These are phyloP conservation scores for Lochmaea crataegi DNA, from an alignment of 2,888 invertebrate genomes.

Conservation along the genomic window DNA sequence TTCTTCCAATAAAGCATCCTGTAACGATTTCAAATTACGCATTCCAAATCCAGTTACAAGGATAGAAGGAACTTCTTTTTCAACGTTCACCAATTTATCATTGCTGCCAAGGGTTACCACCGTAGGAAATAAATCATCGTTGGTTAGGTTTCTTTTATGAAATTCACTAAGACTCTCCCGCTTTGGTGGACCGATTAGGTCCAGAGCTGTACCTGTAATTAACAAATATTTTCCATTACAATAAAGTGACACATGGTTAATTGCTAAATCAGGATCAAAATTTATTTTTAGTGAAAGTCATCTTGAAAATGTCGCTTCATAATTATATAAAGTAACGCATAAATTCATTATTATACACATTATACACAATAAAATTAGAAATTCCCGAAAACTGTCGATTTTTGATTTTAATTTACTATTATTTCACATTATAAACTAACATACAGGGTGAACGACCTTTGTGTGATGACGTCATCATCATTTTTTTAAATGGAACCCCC, in stretches of 20 bases:
- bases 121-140: constrained; percentile 16
- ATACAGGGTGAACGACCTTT: too few species aligned
- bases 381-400: too few species aligned
- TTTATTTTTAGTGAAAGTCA: too few species aligned
- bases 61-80: constrained; percentile 46
- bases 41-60: constrained; percentile 58
- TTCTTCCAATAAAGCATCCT: constrained; percentile 51
- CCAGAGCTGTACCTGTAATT: neutral
- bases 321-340: too few species aligned
- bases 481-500: too few species aligned
- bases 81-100: constrained; percentile 8
- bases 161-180: constrained; percentile 7
- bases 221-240: neutral
- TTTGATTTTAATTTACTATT: too few species aligned
- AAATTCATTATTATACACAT: too few species aligned
- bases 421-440: too few species aligned
- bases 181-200: neutral
- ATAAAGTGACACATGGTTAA: neutral
- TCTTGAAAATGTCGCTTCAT: too few species aligned
- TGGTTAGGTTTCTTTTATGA: neutral
- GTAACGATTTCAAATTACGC: constrained; percentile 55
- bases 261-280: too few species aligned
- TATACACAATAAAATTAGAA: too few species aligned
- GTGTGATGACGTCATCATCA: too few species aligned
- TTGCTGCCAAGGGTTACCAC: constrained; percentile 23